These are phyloP conservation scores for Penaeus japonicus DNA, from an alignment of 1,140 invertebrate species.

Conservation along the genomic window DNA sequence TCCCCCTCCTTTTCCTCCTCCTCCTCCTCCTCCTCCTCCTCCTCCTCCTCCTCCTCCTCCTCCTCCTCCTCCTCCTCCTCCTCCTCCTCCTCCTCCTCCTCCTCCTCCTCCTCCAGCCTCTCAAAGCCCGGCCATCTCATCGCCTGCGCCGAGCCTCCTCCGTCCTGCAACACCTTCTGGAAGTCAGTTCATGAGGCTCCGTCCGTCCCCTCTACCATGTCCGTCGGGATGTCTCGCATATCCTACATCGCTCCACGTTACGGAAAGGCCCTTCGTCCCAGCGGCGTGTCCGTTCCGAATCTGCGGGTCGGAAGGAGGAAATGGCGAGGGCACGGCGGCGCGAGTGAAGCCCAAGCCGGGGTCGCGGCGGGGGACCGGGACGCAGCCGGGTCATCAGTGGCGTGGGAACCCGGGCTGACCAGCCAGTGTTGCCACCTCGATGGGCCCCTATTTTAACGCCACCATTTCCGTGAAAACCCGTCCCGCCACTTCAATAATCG, in stretches of 20 bases:
- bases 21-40: neutral
- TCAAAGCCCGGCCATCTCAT: slow-evolving; percentile 35
- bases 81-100: neutral
- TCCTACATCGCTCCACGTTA: no score
- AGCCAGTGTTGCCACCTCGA: slow-evolving; percentile 21
- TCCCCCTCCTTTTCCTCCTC: neutral
- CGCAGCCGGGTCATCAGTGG: slow-evolving; percentile 29
- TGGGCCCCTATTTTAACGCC: neutral
- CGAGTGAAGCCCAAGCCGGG: neutral
- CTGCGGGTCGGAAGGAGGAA: neutral
- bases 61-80: neutral
- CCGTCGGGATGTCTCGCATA: no score
- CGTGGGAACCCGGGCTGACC: slow-evolving; percentile 48
- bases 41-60: neutral
- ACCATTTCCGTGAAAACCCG: neutral
- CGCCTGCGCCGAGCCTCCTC: slow-evolving; percentile 25
- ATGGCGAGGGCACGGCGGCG: neutral
- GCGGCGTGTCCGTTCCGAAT: no score
- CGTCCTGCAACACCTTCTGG: slow-evolving; percentile 7
- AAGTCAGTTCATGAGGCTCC: no score
- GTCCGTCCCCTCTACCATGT: no score
- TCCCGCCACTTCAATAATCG: neutral
- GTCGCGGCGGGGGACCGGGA: neutral
- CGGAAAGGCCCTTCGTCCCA: no score
- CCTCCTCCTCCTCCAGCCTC: neutral